phyloP scores from a whole-genome alignment of 2,888 invertebrate species.

The Drosophila robusta region DNA sequence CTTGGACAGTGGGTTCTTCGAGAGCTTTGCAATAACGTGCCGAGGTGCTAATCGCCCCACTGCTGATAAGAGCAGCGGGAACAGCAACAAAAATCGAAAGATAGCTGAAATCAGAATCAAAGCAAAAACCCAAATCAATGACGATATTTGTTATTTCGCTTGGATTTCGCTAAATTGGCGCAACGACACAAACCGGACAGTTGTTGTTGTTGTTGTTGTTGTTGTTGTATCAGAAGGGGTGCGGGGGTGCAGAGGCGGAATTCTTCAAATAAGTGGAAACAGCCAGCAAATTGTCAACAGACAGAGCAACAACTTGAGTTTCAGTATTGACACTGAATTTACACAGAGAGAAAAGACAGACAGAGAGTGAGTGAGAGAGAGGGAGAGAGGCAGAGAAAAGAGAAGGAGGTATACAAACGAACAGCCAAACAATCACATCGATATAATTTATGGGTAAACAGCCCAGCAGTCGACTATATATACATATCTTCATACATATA shows the following conservation, averaged over 20 bases:
- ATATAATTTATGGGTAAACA: conserved; percentile 55
- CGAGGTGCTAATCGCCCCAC: conserved; percentile 57
- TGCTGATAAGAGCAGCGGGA: conserved; percentile 37
- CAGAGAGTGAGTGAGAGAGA: not conserved
- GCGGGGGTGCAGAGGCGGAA: not conserved
- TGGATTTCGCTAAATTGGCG: conserved; percentile 37
- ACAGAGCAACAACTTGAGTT: conserved; percentile 21
- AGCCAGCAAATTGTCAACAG: conserved; percentile 18
- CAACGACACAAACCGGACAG: conserved; percentile 16
- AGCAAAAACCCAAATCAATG: conserved; percentile 51
- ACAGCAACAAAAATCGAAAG: not conserved
- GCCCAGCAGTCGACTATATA: conserved; percentile 13
- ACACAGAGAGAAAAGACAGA: conserved; percentile 4
- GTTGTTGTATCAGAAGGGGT: not conserved
- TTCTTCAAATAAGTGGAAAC: conserved; percentile 35
- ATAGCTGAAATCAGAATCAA: conserved; percentile 19
- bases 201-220: not conserved
- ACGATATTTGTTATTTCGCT: conserved; percentile 36
- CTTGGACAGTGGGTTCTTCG: not conserved
- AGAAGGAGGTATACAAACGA: conserved; percentile 6
- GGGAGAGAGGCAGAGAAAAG: not conserved
- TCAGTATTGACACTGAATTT: conserved; percentile 45
- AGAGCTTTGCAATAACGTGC: conserved; percentile 22
- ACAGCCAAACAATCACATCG: conserved; percentile 22
- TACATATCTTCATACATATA: conserved; percentile 11